Conservation (phyloP, 2,113 vertebrate genomes). For the Anhinga rufa region DNA sequence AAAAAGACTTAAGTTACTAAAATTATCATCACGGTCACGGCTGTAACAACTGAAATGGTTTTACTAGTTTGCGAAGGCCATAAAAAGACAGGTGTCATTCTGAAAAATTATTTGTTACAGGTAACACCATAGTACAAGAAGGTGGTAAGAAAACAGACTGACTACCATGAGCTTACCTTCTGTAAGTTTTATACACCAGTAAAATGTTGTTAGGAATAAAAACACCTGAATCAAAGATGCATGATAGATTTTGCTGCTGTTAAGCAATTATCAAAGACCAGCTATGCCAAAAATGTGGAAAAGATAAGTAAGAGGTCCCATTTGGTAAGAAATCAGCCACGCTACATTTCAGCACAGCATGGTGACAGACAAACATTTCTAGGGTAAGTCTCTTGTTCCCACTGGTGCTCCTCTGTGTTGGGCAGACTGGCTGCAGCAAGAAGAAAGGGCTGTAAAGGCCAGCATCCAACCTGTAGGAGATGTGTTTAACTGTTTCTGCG, state of each 20-base stretch:
- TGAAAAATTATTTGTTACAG: background rate
- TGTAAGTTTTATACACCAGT: background rate
- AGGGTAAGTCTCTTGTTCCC: background rate
- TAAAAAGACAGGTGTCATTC: background rate
- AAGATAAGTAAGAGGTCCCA: background rate
- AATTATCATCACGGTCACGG: background rate
- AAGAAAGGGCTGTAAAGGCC: background rate
- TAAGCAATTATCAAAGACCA: background rate
- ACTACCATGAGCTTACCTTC: background rate
- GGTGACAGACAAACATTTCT: background rate
- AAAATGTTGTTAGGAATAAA: background rate
- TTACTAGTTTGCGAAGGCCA: background rate
- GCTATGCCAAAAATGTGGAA: background rate
- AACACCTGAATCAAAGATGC: background rate
- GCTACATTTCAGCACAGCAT: accelerated
- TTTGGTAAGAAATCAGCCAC: background rate
- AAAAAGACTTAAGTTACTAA: background rate
- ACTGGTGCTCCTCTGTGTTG: background rate
- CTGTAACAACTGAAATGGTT: background rate
- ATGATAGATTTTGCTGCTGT: background rate
- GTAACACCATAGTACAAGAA: background rate
- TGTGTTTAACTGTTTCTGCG: background rate
- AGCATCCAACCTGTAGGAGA: background rate
- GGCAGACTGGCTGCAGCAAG: background rate
- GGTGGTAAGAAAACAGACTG: background rate